Percentiles rank a stretch among this genome's conserved stretches.
Evolutionary conservation across 2,797 vertebrate species (phyloP).

Genomic region (Gadopsis bispinosus): DNA sequence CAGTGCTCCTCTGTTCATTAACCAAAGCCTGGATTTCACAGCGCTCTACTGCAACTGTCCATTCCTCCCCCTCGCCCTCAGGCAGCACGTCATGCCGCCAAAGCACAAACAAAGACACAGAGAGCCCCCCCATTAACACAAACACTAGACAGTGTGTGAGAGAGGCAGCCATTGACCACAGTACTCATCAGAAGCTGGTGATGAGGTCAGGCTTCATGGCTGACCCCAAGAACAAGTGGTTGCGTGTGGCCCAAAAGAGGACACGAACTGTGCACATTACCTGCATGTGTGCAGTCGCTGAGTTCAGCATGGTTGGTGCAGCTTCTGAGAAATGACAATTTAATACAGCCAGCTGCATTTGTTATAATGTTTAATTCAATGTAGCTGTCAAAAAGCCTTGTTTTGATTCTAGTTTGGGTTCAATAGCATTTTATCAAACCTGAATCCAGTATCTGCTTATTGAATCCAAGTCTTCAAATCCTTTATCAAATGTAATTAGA

Average conservation of each 20-base stretch:
- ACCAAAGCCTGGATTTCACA: constrained; percentile 75
- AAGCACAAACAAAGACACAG: constrained; percentile 68
- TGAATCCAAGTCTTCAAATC: not conserved
- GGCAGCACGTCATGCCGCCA: constrained; percentile 47
- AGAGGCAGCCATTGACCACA: constrained; percentile 49
- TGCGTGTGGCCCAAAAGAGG: constrained; percentile 58
- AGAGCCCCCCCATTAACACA: constrained; percentile 63
- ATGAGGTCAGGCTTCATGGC: constrained; percentile 76
- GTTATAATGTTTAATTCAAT: not conserved
- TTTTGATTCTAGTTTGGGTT: not conserved
- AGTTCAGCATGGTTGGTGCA: constrained; percentile 31
- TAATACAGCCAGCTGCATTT: not conserved
- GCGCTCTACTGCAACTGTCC: constrained; percentile 50
- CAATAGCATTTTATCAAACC: constrained; percentile 6
- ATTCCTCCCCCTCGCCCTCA: constrained; percentile 40
- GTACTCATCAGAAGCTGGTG: constrained; percentile 69
- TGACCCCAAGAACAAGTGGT: constrained; percentile 68
- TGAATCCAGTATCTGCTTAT: not conserved
- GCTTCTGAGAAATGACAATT: constrained; percentile 8
- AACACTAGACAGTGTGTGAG: constrained; percentile 54
- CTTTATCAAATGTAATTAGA: not conserved
- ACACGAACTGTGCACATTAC: constrained; percentile 34
- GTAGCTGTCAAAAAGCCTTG: not conserved
- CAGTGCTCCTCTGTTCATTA: constrained; percentile 73
- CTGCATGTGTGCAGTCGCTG: constrained; percentile 38